phyloP scores from a whole-genome alignment of 2,888 invertebrate species.

The Xestia rhomboidea region DNA sequence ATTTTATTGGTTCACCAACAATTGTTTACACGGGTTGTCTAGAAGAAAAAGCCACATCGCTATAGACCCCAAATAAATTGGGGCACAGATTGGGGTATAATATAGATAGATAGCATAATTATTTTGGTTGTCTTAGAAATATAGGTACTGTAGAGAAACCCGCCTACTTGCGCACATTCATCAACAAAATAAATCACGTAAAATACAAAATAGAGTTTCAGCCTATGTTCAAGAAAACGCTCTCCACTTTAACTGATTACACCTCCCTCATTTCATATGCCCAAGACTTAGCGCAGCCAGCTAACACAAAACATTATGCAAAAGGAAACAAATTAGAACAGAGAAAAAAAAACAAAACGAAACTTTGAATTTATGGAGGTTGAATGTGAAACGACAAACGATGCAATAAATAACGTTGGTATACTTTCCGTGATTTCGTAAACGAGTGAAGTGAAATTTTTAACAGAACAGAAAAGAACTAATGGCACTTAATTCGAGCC shows the following conservation, averaged over 20 bases:
- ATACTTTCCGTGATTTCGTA: conserved; percentile 68
- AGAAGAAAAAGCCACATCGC: no score
- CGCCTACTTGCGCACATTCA: not conserved
- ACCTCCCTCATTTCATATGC: conserved; percentile 46
- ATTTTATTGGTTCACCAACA: no score
- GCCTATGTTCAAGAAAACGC: conserved; percentile 18
- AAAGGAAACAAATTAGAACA: conserved; percentile 67
- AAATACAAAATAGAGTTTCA: not conserved
- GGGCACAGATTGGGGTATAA: no score
- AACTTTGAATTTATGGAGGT: conserved; percentile 67
- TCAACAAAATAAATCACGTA: not conserved
- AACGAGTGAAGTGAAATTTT: conserved; percentile 65
- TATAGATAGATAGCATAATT: no score
- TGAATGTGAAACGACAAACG: conserved; percentile 69
- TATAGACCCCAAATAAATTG: no score
- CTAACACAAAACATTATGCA: conserved; percentile 62
- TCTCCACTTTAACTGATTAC: conserved; percentile 26
- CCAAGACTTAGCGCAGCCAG: conserved; percentile 48
- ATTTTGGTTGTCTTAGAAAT: no score
- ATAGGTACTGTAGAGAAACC: not conserved
- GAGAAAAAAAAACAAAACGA: conserved; percentile 61
- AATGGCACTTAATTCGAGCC: conserved; percentile 66
- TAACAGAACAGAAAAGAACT: conserved; percentile 64
- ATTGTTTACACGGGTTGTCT: no score
- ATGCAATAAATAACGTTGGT: conserved; percentile 66